These are phyloP conservation scores for Lota lota DNA, from an alignment of 2,113 vertebrate species.

Conservation along the genomic window DNA sequence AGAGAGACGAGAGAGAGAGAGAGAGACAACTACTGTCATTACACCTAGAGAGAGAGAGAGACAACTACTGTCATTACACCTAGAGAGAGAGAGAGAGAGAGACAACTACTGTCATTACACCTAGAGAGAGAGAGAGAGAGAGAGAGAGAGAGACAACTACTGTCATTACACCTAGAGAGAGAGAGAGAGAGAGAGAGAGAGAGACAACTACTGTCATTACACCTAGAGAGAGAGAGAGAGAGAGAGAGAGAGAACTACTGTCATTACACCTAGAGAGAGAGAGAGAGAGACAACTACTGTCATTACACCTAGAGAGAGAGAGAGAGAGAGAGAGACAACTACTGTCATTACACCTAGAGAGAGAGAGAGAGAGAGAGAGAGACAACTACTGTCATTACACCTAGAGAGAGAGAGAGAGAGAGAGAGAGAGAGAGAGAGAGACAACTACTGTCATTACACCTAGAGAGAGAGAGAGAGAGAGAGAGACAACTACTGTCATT, in stretches of 20 bases:
- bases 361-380: conserved; percentile 13
- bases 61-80: too few species aligned
- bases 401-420: background rate
- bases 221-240: conserved; percentile 68
- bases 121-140: conserved; percentile 66
- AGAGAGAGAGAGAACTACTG: too few species aligned
- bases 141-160: too few species aligned
- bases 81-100: too few species aligned
- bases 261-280: background rate
- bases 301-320: too few species aligned
- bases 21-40: background rate
- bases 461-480: conserved; percentile 47
- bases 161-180: background rate
- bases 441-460: conserved; percentile 99
- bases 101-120: conserved; percentile 99
- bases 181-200: background rate
- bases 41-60: background rate
- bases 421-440: too few species aligned
- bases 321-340: too few species aligned
- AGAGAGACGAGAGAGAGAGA: conserved; percentile 60
- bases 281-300: background rate
- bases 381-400: too few species aligned
- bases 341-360: conserved; percentile 94
- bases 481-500: too few species aligned
- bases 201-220: conserved; percentile 97